Evolutionary conservation across 2,888 invertebrate species (phyloP), one percentile per base, ranked within the genome.

Genomic region (Synergus laeviventris): DNA sequence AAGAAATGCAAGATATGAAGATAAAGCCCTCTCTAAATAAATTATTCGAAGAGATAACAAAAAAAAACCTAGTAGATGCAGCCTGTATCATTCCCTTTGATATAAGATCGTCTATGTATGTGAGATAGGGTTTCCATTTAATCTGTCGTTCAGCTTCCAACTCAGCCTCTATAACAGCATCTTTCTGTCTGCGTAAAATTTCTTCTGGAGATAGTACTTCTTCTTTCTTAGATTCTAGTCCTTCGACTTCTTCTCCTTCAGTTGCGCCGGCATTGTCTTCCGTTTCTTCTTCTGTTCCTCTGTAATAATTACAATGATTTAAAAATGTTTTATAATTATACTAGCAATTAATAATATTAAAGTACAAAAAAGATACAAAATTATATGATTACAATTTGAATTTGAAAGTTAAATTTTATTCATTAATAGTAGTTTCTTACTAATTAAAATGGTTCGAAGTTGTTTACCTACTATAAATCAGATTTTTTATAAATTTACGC

Each of bases 41-140:
- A 49, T n/a, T 61, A 18, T 38, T 2, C 18, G 16, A 64, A 31
- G 7, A 31, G 16, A 49, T 73, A 38, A 38, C 42, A 18, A 11
- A 62, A 62, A 54, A 70, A 74, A 76, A 90, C 91, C 91, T 91
- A 39, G 89, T 91, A n/a, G 90, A 88, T 12, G 92, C 91, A 8
- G 93, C 93, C 80, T 92, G 91, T 24, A 92, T 86, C 5, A 95
- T 91, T 49, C 93, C 93, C 42, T 92, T 91, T 1, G 92, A 91
- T 16, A 96, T 92, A 81, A 94, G 91, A 66, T 92, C 91, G 87
- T 96, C 96, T 0, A 96, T 91, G 87, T 94, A 94, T 78, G 91
- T 91, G 56, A 94, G 92, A 87, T 96, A 96, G 0, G 92, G 92
- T 70, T 92, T 90, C 94, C 94, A 95, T 80, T 91, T 91, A 64